Evolutionary conservation across 2,113 vertebrate genomes (phyloP).

Genomic region (Neotragus pygmaeus): DNA sequence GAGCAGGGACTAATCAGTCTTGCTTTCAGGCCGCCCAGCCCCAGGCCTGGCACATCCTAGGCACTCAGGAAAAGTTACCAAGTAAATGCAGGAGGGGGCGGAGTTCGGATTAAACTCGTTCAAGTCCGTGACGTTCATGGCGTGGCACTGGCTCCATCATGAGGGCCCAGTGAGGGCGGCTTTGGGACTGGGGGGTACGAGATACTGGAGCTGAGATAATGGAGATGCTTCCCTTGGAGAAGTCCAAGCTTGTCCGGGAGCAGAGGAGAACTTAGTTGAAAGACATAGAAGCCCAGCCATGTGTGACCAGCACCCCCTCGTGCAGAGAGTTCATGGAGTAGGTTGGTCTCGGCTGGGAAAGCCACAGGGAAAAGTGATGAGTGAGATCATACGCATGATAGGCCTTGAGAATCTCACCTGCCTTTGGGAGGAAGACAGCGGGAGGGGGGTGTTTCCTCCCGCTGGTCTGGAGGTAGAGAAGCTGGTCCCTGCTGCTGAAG

Average conservation of each 20-base stretch:
- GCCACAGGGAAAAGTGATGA: rapidly evolving
- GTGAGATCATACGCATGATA: neutral
- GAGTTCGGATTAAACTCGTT: rapidly evolving
- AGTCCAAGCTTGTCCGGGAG: neutral
- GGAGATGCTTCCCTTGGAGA: neutral
- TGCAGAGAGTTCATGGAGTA: neutral
- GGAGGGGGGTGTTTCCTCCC: neutral
- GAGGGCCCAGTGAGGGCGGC: neutral
- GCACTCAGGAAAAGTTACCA: rapidly evolving
- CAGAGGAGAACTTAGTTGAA: neutral
- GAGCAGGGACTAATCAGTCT: neutral
- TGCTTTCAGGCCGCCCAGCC: neutral
- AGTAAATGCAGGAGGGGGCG: neutral
- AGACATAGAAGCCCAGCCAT: neutral
- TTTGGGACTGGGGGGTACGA: rapidly evolving
- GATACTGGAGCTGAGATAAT: neutral
- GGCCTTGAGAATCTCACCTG: neutral
- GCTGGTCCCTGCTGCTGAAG: neutral
- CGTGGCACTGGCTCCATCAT: rapidly evolving
- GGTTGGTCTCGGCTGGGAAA: neutral
- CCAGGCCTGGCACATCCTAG: neutral
- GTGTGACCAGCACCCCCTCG: neutral
- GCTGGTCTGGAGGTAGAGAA: neutral
- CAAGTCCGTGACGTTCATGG: rapidly evolving
- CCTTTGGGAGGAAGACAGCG: neutral